A percentile compares a stretch with the other conserved stretches of the same genome.
These are phyloP conservation scores for Alouatta palliata DNA, from an alignment of 2,113 vertebrate species.

Conservation along the genomic window DNA sequence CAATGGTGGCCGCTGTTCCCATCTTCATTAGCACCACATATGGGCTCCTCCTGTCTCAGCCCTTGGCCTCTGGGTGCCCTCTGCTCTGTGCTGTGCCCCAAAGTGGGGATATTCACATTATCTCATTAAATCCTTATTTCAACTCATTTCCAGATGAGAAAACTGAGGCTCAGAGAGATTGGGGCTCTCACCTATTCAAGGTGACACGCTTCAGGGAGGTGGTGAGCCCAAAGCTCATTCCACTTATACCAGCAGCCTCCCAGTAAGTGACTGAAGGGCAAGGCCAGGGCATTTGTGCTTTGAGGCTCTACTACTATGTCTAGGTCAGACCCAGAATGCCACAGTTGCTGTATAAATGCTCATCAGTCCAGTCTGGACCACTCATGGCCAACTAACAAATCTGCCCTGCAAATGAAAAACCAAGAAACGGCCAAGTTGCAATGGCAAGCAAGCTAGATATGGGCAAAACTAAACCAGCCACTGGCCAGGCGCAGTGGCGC, in stretches of 20 bases:
- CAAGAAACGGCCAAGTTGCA: not conserved
- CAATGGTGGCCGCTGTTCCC: fast-evolving
- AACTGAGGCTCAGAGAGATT: not conserved
- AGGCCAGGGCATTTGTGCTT: not conserved
- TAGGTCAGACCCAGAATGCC: not conserved
- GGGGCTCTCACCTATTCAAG: not conserved
- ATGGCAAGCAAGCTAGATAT: not conserved
- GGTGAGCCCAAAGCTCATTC: not conserved
- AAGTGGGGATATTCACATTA: too few relatives aligned
- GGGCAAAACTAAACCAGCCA: not conserved
- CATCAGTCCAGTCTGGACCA: not conserved
- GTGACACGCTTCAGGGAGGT: not conserved
- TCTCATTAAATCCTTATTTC: not conserved
- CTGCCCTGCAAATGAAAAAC: not conserved
- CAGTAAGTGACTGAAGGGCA: not conserved
- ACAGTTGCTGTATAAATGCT: not conserved
- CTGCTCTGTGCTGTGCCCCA: not conserved
- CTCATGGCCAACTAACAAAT: not conserved
- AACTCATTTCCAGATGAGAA: constrained; percentile 17
- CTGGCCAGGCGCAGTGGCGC: fast-evolving
- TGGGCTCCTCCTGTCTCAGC: not conserved
- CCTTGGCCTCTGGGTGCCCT: not conserved
- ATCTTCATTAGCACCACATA: fast-evolving
- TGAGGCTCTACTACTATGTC: not conserved
- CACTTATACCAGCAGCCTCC: not conserved